These are phyloP conservation scores for Hybognathus amarus DNA, from an alignment of 2,797 vertebrate genomes.

Conservation along the genomic window DNA sequence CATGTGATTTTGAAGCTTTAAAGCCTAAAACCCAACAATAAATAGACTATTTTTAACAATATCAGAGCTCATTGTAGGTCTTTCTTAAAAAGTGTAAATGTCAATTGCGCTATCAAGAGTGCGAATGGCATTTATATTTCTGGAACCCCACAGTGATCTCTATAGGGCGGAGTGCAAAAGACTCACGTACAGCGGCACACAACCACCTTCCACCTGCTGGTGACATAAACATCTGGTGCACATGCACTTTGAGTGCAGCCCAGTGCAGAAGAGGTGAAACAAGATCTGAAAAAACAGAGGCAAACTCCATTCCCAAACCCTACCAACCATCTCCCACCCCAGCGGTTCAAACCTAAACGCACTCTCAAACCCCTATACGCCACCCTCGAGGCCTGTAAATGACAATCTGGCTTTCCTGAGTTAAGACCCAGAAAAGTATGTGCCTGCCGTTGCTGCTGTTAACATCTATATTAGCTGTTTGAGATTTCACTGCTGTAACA, in stretches of 20 bases:
- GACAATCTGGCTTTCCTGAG: conserved; percentile 56
- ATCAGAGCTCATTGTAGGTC: background rate
- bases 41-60: background rate
- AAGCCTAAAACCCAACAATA: conserved; percentile 3
- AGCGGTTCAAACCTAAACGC: conserved; percentile 23
- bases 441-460: conserved; percentile 35
- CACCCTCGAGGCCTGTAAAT: conserved; percentile 53
- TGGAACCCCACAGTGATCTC: background rate
- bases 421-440: conserved; percentile 29
- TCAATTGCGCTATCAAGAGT: background rate
- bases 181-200: conserved; percentile 24
- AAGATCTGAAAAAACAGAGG: conserved; percentile 52
- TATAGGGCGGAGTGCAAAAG: background rate
- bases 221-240: conserved; percentile 46
- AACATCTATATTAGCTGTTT: conserved; percentile 58
- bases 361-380: conserved; percentile 33
- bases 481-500: conserved; percentile 52
- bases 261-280: conserved; percentile 46
- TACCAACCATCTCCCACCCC: conserved; percentile 16
- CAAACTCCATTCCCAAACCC: conserved; percentile 3
- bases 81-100: background rate
- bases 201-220: conserved; percentile 33
- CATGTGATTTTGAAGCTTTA: background rate
- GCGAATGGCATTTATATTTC: background rate
- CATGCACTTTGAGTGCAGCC: conserved; percentile 14